Evolutionary conservation across 2,113 vertebrate genomes (phyloP), one percentile per base, ranked within the genome.

Genomic region (Sander lucioperca): DNA sequence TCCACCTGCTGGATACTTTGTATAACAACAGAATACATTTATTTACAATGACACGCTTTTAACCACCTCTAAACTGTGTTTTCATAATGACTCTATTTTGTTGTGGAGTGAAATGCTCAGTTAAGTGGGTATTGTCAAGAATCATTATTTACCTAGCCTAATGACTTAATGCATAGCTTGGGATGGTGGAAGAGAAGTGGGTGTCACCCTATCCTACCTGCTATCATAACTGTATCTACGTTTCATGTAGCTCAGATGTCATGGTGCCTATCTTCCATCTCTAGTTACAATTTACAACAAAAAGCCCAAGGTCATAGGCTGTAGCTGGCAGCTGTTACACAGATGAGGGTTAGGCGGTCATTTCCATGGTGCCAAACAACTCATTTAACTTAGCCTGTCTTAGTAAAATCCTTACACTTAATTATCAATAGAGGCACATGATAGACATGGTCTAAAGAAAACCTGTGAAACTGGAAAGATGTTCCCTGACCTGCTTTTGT

Each of bases 251-350:
- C 88, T 88, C 80, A 47, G 58, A 82, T 94, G 84, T 90, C 92
- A 89, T 3, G 75, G 83, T 80, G 82, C 72, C 70, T 75, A 64
- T 16, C 54, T 54, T 73, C 72, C 81, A 75, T 80, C 83, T 93
- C 87, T 51, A 25, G 66, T 93, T 93, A 91, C 91, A 84, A 23
- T 82, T 67, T 74, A 79, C 77, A 86, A 91, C 92, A 91, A 85
- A 88, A 72, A 80, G 53, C 54, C 36, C 61, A 69, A 45, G 78
- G 81, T 88, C 80, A 84, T 54, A 76, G 84, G 78, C 54, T 69
- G n/a, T 43, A 77, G 68, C 25, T 57, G 74, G 61, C 68, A 79
- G 79, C 67, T 83, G 58, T 71, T 74, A 66, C n/a, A 73, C 65
- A 83, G 6, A 80, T 66, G 65, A 77, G 48, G 84, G 73, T 84